Percentiles rank a stretch among this genome's conserved stretches.
Evolutionary conservation across 2,113 vertebrate species (phyloP).

Genomic region (Ascaphus truei): DNA sequence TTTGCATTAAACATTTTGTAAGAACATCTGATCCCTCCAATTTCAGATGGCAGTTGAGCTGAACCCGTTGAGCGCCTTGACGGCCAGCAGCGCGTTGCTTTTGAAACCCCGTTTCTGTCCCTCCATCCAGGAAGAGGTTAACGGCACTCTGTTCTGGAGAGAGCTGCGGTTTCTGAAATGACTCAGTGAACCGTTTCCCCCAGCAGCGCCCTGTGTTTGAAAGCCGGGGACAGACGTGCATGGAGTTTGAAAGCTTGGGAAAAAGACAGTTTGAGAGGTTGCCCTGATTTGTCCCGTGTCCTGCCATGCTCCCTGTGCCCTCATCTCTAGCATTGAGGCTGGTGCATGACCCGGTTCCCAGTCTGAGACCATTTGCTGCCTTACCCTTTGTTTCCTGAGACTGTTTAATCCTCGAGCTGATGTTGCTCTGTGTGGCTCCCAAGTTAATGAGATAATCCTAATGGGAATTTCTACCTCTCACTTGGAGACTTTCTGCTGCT

Average conservation of each 20-base stretch:
- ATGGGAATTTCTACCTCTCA: too few relatives aligned
- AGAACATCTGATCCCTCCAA: conserved; percentile 27
- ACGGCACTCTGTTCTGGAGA: neutral
- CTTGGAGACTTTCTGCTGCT: too few relatives aligned
- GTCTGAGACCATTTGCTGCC: too few relatives aligned
- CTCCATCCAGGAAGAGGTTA: neutral
- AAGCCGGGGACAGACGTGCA: neutral
- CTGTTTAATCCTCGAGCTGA: too few relatives aligned
- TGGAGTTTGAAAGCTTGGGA: conserved; percentile 7
- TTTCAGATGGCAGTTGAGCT: neutral
- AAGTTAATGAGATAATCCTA: too few relatives aligned
- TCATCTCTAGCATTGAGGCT: neutral
- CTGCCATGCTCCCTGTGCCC: conserved; percentile 13
- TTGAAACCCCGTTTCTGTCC: neutral
- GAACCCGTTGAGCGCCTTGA: conserved; percentile 12
- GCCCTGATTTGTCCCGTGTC: conserved; percentile 3
- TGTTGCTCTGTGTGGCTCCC: too few relatives aligned
- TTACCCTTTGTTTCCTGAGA: too few relatives aligned
- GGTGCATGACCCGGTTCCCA: neutral
- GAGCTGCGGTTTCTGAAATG: conserved; percentile 14
- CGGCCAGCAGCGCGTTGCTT: neutral
- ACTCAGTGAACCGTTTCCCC: conserved; percentile 13
- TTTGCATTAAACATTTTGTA: conserved; percentile 19
- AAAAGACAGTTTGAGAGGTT: neutral
- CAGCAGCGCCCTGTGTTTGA: neutral